A percentile compares a stretch with the other conserved stretches of the same genome.
Evolutionary conservation across 2,888 invertebrate genomes (phyloP).

Genomic region (Flexamia atlantica): DNA sequence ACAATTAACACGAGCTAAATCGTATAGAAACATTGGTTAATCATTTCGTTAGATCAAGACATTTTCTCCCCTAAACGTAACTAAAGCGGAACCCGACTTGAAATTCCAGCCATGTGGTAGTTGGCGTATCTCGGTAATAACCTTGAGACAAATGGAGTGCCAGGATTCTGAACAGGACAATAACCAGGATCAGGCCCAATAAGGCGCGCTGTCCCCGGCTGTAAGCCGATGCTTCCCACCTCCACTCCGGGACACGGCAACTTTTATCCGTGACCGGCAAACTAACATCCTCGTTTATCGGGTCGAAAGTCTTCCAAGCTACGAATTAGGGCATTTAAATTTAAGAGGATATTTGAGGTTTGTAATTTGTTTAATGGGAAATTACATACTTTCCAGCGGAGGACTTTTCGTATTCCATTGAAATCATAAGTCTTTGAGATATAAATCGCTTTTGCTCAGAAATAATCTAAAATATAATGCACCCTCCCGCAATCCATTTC

Average conservation of each 20-base stretch:
- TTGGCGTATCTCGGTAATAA: neutral
- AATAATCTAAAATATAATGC: no score
- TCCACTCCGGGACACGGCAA: neutral
- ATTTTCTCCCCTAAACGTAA: no score
- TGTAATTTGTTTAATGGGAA: no score
- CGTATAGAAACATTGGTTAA: no score
- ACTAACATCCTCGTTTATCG: neutral
- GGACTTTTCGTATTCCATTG: neutral
- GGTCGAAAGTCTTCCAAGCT: neutral
- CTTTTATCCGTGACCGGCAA: neutral
- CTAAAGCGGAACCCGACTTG: neutral
- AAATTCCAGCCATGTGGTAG: neutral
- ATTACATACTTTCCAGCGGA: neutral
- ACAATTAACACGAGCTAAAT: no score
- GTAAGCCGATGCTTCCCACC: neutral
- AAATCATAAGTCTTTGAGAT: slow-evolving; percentile 7
- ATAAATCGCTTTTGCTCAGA: neutral
- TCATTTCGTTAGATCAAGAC: no score
- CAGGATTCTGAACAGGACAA: neutral
- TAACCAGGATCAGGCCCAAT: slow-evolving; percentile 22
- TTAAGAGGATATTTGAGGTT: no score
- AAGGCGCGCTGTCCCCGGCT: neutral
- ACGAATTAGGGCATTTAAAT: no score
- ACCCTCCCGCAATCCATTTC: no score
- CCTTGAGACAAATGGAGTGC: slow-evolving; percentile 19